These are phyloP conservation scores for Andrena marginata DNA, from an alignment of 2,888 invertebrate species.

Conservation along the genomic window DNA sequence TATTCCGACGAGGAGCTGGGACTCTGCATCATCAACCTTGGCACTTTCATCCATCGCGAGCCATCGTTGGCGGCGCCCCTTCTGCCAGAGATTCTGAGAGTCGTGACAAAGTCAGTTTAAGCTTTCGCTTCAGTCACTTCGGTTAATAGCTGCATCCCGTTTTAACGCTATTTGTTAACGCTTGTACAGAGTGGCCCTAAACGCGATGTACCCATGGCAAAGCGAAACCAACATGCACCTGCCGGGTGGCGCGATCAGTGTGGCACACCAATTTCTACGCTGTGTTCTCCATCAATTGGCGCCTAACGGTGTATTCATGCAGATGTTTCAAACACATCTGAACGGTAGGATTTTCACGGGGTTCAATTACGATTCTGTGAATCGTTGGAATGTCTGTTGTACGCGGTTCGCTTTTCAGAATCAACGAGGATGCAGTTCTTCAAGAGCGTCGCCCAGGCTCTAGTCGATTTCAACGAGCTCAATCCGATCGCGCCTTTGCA, in stretches of 20 bases:
- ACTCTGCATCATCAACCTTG: slow-evolving; percentile 95
- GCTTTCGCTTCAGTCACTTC: neutral
- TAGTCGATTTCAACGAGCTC: slow-evolving; percentile 98
- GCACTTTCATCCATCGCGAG: slow-evolving; percentile 98
- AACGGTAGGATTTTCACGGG: slow-evolving; percentile 88
- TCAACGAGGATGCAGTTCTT: slow-evolving; percentile 93
- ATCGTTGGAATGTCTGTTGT: neutral
- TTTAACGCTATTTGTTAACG: neutral
- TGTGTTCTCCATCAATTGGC: slow-evolving; percentile 98
- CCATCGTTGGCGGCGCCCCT: slow-evolving; percentile 97
- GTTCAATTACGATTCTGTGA: neutral
- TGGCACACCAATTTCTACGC: slow-evolving; percentile 98
- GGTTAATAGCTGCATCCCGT: neutral
- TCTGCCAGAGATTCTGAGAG: slow-evolving; percentile 95
- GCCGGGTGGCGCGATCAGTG: slow-evolving; percentile 97
- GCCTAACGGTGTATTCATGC: slow-evolving; percentile 98
- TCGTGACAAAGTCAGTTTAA: slow-evolving; percentile 92
- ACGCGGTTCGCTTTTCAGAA: slow-evolving; percentile 85
- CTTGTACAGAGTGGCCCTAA: slow-evolving; percentile 89
- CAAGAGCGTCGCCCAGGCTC: slow-evolving; percentile 96
- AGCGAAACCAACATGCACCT: slow-evolving; percentile 94
- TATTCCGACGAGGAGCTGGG: slow-evolving; percentile 99
- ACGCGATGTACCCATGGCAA: slow-evolving; percentile 95
- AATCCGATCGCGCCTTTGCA: slow-evolving; percentile 98
- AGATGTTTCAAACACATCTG: slow-evolving; percentile 96